Evolutionary conservation across 2,113 vertebrate species (phyloP).

Genomic region (Bostrychus sinensis): DNA sequence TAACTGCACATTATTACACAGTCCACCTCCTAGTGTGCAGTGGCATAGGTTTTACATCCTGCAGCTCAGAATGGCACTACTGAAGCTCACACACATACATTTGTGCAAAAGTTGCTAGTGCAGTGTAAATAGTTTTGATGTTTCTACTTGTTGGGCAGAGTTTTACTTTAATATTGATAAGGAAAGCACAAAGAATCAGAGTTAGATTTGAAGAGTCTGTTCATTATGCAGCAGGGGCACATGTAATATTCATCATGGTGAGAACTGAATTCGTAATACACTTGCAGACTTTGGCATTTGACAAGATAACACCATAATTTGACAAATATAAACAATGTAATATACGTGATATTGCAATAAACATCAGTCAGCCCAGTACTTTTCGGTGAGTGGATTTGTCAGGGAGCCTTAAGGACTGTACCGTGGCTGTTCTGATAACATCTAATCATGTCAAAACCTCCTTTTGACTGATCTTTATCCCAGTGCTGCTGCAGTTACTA

Average conservation of each 20-base stretch:
- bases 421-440: slow-evolving; percentile 46
- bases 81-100: neutral
- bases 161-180: slow-evolving; percentile 9
- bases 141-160: slow-evolving; percentile 2
- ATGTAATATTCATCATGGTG: slow-evolving; percentile 6
- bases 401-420: slow-evolving; percentile 41
- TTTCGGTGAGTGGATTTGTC: slow-evolving; percentile 44
- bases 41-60: too few species aligned
- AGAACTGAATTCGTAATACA: slow-evolving; percentile 6
- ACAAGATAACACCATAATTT: slow-evolving; percentile 4
- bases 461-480: slow-evolving; percentile 51
- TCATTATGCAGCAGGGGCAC: slow-evolving; percentile 6
- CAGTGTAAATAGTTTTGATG: neutral
- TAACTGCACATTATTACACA: too few species aligned
- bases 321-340: slow-evolving; percentile 4
- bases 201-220: neutral
- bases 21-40: too few species aligned
- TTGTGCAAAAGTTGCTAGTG: neutral
- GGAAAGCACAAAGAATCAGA: neutral
- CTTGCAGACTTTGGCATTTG: slow-evolving; percentile 3
- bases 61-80: neutral
- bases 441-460: slow-evolving; percentile 46
- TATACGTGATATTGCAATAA: neutral
- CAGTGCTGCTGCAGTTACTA: slow-evolving; percentile 22
- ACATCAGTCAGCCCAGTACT: slow-evolving; percentile 17